Evolutionary conservation across 2,797 vertebrate species (phyloP).

Genomic region (Capromys pilorides): DNA sequence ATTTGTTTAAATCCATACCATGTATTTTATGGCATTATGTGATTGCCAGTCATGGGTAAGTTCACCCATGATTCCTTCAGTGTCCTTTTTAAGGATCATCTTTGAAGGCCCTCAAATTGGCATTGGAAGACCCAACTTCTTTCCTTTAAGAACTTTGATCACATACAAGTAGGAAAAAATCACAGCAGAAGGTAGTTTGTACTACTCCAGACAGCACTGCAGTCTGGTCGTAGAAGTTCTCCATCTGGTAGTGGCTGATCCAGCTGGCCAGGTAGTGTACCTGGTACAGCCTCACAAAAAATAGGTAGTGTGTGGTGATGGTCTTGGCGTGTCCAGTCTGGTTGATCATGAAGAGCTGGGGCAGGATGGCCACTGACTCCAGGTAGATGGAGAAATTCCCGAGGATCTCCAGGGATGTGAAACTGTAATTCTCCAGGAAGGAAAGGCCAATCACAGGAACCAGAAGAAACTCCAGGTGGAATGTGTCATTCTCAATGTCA

Average conservation of each 20-base stretch:
- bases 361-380: slow-evolving; percentile 96
- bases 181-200: slow-evolving; percentile 98
- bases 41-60: background rate
- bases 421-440: slow-evolving; percentile 95
- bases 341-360: slow-evolving; percentile 98
- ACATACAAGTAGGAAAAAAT: slow-evolving; percentile 98
- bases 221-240: slow-evolving; percentile 95
- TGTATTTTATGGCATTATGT: background rate
- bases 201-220: slow-evolving; percentile 95
- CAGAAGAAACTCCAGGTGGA: slow-evolving; percentile 95
- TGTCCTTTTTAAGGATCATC: background rate
- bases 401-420: slow-evolving; percentile 93
- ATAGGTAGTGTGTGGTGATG: slow-evolving; percentile 97
- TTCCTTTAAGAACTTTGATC: slow-evolving; percentile 91
- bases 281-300: slow-evolving; percentile 96
- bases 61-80: background rate
- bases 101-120: slow-evolving; percentile 83
- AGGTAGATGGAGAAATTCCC: slow-evolving; percentile 99
- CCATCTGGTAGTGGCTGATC: slow-evolving; percentile 95
- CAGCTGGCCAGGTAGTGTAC: slow-evolving; percentile 96
- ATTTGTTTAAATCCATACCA: background rate
- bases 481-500: slow-evolving; percentile 93
- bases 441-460: slow-evolving; percentile 94
- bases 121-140: slow-evolving; percentile 89
- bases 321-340: slow-evolving; percentile 96